These are phyloP conservation scores for Ochotona princeps DNA, from an alignment of 2,113 vertebrate genomes.

Conservation along the genomic window DNA sequence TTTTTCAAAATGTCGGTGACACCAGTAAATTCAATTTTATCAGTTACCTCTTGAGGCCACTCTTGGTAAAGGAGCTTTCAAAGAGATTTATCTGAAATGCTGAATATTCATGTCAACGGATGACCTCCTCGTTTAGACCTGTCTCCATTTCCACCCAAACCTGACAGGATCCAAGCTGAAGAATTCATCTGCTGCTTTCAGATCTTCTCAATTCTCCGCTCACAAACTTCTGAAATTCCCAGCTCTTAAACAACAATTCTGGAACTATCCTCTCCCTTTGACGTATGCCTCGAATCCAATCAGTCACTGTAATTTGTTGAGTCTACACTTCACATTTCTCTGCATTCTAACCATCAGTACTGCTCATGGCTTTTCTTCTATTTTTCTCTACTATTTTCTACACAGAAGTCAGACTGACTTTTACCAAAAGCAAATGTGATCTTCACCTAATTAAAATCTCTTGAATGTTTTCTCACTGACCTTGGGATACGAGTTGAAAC, in stretches of 20 bases:
- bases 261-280: neutral
- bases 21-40: neutral
- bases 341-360: neutral
- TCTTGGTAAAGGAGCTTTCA: neutral
- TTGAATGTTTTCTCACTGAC: neutral
- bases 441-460: neutral
- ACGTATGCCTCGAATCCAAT: too few relatives aligned
- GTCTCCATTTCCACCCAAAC: neutral
- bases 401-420: neutral
- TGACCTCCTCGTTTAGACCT: neutral
- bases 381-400: neutral
- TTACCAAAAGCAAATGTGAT: neutral
- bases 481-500: neutral
- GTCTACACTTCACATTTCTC: neutral
- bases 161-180: neutral
- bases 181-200: neutral
- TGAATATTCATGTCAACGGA: neutral
- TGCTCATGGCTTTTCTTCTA: neutral
- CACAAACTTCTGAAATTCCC: neutral
- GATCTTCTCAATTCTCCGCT: neutral
- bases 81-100: neutral
- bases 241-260: neutral
- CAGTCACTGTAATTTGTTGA: neutral
- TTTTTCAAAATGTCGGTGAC: neutral
- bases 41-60: neutral